These are phyloP conservation scores for Amphipoea lucens DNA, from an alignment of 2,888 invertebrate genomes.

Conservation along the genomic window DNA sequence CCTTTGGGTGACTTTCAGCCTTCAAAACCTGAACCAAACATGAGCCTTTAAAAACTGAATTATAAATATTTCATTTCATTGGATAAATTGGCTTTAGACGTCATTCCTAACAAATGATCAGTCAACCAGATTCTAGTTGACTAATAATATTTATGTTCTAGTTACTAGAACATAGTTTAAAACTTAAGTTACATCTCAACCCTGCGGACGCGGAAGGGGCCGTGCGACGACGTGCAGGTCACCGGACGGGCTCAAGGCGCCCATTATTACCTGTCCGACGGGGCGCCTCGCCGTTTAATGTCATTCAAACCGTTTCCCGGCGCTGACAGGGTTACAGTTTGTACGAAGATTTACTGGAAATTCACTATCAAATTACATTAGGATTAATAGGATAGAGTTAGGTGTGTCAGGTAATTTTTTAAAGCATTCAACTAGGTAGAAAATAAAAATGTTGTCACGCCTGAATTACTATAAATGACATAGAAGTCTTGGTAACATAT, in stretches of 20 bases:
- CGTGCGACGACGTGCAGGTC: slow-evolving; percentile 17
- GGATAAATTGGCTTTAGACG: not conserved
- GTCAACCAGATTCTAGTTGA: not conserved
- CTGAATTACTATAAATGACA: not conserved
- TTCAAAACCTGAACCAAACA: no score
- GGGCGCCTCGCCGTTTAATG: slow-evolving; percentile 35
- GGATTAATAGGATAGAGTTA: slow-evolving; percentile 27
- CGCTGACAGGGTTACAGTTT: slow-evolving; percentile 48
- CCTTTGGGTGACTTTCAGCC: no score
- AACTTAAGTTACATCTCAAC: slow-evolving; percentile 15
- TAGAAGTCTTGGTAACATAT: not conserved
- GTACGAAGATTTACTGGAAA: slow-evolving; percentile 46
- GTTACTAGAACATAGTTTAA: not conserved
- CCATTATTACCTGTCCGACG: slow-evolving; percentile 59
- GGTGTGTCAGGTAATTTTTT: not conserved
- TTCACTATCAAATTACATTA: slow-evolving; percentile 32
- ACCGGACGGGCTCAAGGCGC: slow-evolving; percentile 39
- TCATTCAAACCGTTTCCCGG: slow-evolving; percentile 45
- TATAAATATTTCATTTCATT: not conserved
- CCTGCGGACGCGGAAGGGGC: not conserved
- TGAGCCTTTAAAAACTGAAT: not conserved
- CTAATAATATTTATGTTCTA: not conserved
- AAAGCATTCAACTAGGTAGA: not conserved
- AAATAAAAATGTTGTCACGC: not conserved
- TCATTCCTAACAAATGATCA: not conserved